These are phyloP conservation scores for Stegostoma tigrinum DNA, from an alignment of 2,113 vertebrate species.

Conservation along the genomic window DNA sequence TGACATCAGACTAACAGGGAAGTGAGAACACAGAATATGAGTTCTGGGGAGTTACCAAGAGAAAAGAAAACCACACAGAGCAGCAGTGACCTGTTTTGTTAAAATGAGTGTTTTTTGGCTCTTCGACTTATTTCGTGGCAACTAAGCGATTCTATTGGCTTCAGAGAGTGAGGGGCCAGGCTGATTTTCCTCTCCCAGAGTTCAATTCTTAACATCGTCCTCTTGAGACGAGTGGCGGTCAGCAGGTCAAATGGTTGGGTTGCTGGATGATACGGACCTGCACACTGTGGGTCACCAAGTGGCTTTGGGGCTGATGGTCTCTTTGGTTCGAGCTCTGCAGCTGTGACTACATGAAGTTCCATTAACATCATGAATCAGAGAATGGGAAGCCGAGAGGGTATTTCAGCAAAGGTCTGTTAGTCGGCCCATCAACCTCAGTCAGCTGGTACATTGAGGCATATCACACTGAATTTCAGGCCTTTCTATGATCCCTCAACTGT, in stretches of 20 bases:
- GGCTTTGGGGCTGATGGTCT: background rate
- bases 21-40: background rate
- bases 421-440: background rate
- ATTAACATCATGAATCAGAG: background rate
- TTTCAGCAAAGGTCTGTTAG: background rate
- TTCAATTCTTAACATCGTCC: background rate
- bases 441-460: background rate
- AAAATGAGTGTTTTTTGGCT: background rate
- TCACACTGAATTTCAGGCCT: background rate
- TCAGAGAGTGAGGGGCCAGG: background rate
- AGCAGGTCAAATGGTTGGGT: background rate
- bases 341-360: background rate
- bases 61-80: background rate
- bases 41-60: slow-evolving; percentile 10
- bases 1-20: background rate
- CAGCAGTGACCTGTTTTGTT: background rate
- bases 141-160: background rate
- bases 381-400: background rate
- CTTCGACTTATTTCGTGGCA: background rate
- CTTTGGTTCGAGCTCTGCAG: background rate
- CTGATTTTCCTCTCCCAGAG: background rate
- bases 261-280: background rate
- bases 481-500: background rate
- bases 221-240: background rate
- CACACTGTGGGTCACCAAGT: background rate